These are phyloP conservation scores for Rhopalosiphum padi DNA, from an alignment of 1,140 invertebrate genomes.

Conservation along the genomic window DNA sequence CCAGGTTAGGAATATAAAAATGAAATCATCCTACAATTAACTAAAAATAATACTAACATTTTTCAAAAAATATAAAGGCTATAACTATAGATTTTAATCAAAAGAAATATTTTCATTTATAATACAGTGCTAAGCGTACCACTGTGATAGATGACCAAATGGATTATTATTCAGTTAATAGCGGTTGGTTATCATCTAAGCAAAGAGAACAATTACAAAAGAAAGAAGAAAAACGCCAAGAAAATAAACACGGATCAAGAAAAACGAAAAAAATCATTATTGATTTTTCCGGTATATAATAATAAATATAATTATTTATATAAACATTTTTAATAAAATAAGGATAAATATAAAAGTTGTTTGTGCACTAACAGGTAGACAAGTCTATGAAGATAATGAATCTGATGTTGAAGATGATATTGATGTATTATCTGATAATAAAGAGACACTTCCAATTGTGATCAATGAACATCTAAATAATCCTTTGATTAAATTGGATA, in stretches of 20 bases:
- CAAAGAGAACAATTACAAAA: slow-evolving; percentile 75
- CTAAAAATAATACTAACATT: background rate
- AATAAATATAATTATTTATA: background rate
- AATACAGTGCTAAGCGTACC: slow-evolving; percentile 78
- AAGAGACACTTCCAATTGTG: background rate
- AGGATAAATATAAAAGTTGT: background rate
- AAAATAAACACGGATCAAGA: slow-evolving; percentile 72
- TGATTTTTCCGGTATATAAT: slow-evolving; percentile 79
- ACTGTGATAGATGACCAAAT: slow-evolving; percentile 93
- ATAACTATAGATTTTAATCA: background rate
- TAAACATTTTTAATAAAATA: background rate
- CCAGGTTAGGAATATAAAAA: slow-evolving; percentile 67
- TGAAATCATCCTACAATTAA: background rate
- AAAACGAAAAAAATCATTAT: slow-evolving; percentile 76
- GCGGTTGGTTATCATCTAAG: slow-evolving; percentile 78
- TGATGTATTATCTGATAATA: background rate
- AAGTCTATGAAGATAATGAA: slow-evolving; percentile 51
- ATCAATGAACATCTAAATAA: slow-evolving; percentile 43
- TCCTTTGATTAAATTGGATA: slow-evolving; percentile 35
- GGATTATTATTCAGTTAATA: slow-evolving; percentile 88
- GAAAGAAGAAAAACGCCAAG: slow-evolving; percentile 74
- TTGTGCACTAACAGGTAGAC: background rate
- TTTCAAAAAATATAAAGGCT: no score
- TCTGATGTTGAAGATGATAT: background rate
- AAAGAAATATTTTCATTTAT: background rate